These are phyloP conservation scores for Oscheius sp. DNA, from an alignment of 2,888 invertebrate genomes.

Conservation along the genomic window DNA sequence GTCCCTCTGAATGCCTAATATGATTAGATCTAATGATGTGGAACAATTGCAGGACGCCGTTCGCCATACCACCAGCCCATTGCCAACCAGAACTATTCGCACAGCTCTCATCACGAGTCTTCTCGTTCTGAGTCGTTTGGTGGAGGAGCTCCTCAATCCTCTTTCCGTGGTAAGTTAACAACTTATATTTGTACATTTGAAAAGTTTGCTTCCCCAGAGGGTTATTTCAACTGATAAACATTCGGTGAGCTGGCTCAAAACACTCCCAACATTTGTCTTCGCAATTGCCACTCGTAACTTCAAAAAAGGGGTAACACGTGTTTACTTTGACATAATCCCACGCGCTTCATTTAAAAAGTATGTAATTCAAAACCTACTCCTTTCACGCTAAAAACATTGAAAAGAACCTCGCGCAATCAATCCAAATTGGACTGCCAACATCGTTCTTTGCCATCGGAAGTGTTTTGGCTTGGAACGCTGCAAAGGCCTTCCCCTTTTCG, in stretches of 20 bases:
- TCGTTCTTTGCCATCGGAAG: conserved; percentile 33
- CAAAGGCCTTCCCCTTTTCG: background rate
- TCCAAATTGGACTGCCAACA: conserved; percentile 20
- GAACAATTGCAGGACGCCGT: conserved; percentile 30
- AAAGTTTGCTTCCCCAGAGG: conserved; percentile 26
- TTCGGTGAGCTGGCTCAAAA: background rate
- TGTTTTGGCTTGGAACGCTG: conserved; percentile 29
- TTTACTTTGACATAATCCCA: conserved; percentile 16
- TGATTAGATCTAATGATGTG: conserved; percentile 32
- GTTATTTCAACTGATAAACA: conserved; percentile 21
- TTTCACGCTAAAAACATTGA: background rate
- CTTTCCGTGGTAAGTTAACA: conserved; percentile 43
- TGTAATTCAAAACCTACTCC: conserved; percentile 9
- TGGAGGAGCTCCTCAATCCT: conserved; percentile 48
- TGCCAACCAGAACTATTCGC: conserved; percentile 53
- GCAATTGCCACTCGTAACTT: conserved; percentile 10
- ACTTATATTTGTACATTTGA: background rate
- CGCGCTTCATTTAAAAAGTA: conserved; percentile 5
- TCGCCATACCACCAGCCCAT: conserved; percentile 41
- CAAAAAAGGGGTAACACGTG: conserved; percentile 9
- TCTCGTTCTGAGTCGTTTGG: conserved; percentile 41
- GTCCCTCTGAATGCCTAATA: conserved; percentile 25
- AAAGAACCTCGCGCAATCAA: conserved; percentile 24
- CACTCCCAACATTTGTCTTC: conserved; percentile 11
- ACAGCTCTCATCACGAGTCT: conserved; percentile 47